phyloP scores from a whole-genome alignment of 2,113 vertebrate genomes.

The Tonatia bakeri region DNA sequence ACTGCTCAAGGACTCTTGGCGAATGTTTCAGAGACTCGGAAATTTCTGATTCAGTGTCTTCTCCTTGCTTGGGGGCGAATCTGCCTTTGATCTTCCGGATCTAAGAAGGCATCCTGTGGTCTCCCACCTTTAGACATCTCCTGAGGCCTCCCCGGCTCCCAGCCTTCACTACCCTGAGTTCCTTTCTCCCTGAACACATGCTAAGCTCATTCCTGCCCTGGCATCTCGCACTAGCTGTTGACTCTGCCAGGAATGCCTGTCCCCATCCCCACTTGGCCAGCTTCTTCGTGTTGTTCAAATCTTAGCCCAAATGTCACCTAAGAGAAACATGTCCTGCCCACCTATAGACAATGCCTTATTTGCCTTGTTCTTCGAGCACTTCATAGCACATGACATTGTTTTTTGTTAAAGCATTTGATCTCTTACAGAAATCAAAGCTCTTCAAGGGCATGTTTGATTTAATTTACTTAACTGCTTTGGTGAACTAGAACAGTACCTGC shows the following conservation, averaged over 20 bases:
- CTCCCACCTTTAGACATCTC: no score
- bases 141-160: not conserved
- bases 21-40: not conserved
- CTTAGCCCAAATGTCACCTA: not conserved
- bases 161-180: accelerated
- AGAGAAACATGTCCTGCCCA: not conserved
- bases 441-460: not conserved
- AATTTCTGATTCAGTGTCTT: not conserved
- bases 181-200: not conserved
- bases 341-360: not conserved
- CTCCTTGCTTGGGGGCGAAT: no score
- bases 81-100: not conserved
- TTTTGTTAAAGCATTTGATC: not conserved
- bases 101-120: not conserved
- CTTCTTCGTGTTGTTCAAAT: not conserved
- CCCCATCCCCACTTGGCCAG: not conserved
- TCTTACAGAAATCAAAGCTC: not conserved
- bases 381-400: not conserved
- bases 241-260: not conserved
- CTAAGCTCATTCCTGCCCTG: not conserved
- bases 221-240: not conserved
- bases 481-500: not conserved
- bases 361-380: not conserved
- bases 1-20: not conserved
- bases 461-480: not conserved